Base-by-base conservation (phyloP, 2,888 invertebrate species). In the Latheticus oryzae region DNA sequence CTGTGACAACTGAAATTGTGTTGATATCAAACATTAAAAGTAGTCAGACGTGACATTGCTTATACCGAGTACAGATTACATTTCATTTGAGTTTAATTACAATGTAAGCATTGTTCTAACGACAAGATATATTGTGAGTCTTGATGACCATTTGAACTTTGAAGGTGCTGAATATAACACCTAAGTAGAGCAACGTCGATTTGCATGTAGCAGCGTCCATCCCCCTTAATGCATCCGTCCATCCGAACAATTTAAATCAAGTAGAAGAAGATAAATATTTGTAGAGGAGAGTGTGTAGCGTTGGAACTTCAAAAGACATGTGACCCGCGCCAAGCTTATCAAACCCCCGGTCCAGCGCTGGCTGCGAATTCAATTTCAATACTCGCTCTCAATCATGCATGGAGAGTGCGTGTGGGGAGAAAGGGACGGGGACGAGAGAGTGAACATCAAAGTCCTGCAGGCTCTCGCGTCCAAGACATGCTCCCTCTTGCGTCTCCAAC, bases 351-450 rank as follows among this genome's bases (percentile, higher is more conserved):
- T 66, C 69, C 57, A 67, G 67, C 69, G 28, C 66, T 65, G 67
- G 64, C 72, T 74, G 73, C 75, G 77, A 79, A 78, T 79, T 79
- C 78, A 79, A 79, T 79, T 79, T 78, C 78, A 79, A 78, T 79
- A 78, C 78, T 74, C 75, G 77, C 77, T 75, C 76, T 77, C 78
- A 77, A 77, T 77, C 77, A 77, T 78, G 76, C 75, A 77, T 77
- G 76, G 75, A 73, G 73, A 68, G 70, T 67, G 66, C 63, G 64
- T 66, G 65, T 62, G 58, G 63, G 62, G 60, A 52, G 63, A 61
- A 24, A 26, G 52, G 15, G 24, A 16, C 28, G 61, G 62, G 59
- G 64, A 64, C 63, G 70, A 57, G 66, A 65, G 71, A 68, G 69
- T 67, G 72, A 72, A 74, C 74, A 74, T 72, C 72, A 72, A 72